Percentiles rank a stretch among this genome's conserved stretches.
Evolutionary conservation across 1,140 invertebrate genomes (phyloP).

Genomic region (Aphelinus certus): DNA sequence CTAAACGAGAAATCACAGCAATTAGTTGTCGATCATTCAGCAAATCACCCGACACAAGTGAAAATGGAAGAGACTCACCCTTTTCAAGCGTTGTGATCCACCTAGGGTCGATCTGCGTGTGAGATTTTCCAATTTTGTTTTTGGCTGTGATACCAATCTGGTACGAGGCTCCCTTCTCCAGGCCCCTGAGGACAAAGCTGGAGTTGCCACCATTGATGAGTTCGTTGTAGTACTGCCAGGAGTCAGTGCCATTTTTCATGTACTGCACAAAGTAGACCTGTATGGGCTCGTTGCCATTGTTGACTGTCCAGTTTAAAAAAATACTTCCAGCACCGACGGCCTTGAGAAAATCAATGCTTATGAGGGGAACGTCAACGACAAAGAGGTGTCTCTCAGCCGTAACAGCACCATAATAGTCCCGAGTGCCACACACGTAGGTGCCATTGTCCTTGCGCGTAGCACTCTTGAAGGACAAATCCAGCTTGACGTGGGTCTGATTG

Average conservation of each 20-base stretch:
- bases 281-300: conserved; percentile 78
- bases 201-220: conserved; percentile 69
- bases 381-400: conserved; percentile 66
- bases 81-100: conserved; percentile 71
- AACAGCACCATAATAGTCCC: conserved; percentile 42
- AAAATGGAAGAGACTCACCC: conserved; percentile 49
- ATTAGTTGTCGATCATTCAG: too few species aligned
- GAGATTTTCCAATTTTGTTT: conserved; percentile 67
- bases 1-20: conserved; percentile 50
- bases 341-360: conserved; percentile 78
- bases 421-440: conserved; percentile 68
- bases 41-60: too few species aligned
- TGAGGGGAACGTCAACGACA: conserved; percentile 76
- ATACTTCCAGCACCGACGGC: conserved; percentile 78
- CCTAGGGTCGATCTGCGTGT: conserved; percentile 63
- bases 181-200: conserved; percentile 71
- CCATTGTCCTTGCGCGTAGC: conserved; percentile 75
- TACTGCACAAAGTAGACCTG: conserved; percentile 73
- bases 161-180: conserved; percentile 72
- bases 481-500: conserved; percentile 70
- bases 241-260: conserved; percentile 67
- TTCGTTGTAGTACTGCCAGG: conserved; percentile 67
- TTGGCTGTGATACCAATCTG: conserved; percentile 67
- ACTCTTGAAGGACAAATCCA: conserved; percentile 67
- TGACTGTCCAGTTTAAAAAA: conserved; percentile 84